phyloP scores from a whole-genome alignment of 2,797 vertebrate genomes.

The Pelodytes ibericus region DNA sequence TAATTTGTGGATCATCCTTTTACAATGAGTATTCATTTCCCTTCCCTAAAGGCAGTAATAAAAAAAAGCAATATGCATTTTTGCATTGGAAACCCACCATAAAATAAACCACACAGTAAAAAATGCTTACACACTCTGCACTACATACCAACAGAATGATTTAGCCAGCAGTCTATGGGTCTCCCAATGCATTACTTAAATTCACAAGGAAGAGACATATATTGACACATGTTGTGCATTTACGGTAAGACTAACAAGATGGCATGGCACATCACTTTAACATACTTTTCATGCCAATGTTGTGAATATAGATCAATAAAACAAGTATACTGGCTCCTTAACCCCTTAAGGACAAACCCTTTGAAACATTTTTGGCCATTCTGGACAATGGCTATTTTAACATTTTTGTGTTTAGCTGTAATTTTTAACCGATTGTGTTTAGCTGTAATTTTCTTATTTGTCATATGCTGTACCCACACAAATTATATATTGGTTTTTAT shows the following conservation, averaged over 20 bases:
- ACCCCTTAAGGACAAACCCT: too few relatives aligned
- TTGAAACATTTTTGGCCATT: too few relatives aligned
- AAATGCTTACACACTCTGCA: not conserved
- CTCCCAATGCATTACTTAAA: not conserved
- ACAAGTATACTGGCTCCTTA: too few relatives aligned
- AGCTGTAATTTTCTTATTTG: too few relatives aligned
- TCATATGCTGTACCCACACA: too few relatives aligned
- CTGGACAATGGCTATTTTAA: too few relatives aligned
- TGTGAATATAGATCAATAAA: conserved; percentile 10
- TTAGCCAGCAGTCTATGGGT: not conserved
- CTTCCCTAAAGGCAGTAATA: conserved; percentile 1
- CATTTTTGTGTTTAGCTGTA: too few relatives aligned
- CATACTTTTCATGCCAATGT: conserved; percentile 34
- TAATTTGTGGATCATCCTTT: not conserved
- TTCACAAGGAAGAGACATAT: conserved; percentile 7
- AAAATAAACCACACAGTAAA: not conserved
- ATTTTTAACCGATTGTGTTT: too few relatives aligned
- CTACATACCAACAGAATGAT: not conserved
- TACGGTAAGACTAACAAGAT: not conserved
- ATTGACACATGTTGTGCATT: conserved; percentile 47
- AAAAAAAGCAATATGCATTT: not conserved
- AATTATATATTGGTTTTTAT: too few relatives aligned
- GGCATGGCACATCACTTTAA: conserved; percentile 35
- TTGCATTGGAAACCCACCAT: not conserved
- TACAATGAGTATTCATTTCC: not conserved